Evolutionary conservation across 1,140 invertebrate species (phyloP).

Genomic region (Battus philenor): DNA sequence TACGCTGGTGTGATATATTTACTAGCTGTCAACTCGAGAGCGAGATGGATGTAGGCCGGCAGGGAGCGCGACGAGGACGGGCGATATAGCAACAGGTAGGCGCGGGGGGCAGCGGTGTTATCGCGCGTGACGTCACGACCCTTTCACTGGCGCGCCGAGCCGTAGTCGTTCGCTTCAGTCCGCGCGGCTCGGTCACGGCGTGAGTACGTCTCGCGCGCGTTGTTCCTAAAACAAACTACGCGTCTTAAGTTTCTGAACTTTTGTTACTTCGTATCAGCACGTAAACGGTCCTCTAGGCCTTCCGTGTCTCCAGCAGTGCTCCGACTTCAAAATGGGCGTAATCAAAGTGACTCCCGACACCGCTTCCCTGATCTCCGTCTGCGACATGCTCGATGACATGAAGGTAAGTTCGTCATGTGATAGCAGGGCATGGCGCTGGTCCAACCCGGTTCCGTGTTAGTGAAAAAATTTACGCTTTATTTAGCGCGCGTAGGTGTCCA

Average conservation of each 20-base stretch:
- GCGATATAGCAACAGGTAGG: conserved; percentile 61
- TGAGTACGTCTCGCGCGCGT: conserved; percentile 58
- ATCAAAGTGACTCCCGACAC: conserved; percentile 67
- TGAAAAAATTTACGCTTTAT: conserved; percentile 42
- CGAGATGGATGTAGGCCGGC: conserved; percentile 19
- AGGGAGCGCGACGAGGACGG: conserved; percentile 28
- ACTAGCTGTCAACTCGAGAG: conserved; percentile 37
- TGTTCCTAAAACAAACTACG: conserved; percentile 56
- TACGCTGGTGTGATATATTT: conserved; percentile 20
- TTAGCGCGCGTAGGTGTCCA: conserved; percentile 37
- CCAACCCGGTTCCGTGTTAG: conserved; percentile 44
- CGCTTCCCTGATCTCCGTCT: conserved; percentile 59
- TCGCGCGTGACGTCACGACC: conserved; percentile 60
- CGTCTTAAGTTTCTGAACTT: conserved; percentile 44
- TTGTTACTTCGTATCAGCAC: conserved; percentile 30
- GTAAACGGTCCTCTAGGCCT: conserved; percentile 53
- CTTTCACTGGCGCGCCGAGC: conserved; percentile 61
- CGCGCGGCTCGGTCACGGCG: conserved; percentile 69
- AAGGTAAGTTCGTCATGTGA: conserved; percentile 65
- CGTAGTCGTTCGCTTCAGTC: conserved; percentile 46
- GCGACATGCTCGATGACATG: conserved; percentile 70
- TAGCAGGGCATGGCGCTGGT: conserved; percentile 35
- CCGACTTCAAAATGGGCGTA: conserved; percentile 52
- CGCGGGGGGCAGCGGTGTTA: conserved; percentile 46
- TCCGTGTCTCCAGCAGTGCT: conserved; percentile 41